A percentile compares a stretch with the other conserved stretches of the same genome.
Evolutionary conservation across 1,140 invertebrate genomes (phyloP).

Genomic region (Penaeus chinensis): DNA sequence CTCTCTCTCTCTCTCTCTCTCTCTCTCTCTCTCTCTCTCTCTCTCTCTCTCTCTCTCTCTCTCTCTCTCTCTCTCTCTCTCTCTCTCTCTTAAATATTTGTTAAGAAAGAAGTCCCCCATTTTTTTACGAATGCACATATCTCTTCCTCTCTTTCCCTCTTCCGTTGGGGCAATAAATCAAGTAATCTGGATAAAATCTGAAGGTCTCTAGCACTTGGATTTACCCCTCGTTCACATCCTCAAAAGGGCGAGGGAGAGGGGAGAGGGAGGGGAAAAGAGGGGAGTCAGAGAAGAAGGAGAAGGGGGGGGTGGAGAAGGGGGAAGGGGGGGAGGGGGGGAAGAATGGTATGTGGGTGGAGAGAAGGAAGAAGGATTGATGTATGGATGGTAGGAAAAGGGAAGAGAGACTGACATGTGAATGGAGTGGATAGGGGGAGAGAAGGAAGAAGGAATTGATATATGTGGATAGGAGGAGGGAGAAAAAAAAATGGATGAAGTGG

Average conservation of each 20-base stretch:
- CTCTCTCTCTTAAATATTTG: no score
- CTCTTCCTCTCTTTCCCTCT: conserved; percentile 1
- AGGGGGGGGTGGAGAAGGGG: background rate
- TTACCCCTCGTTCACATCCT: background rate
- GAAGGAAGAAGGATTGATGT: no score
- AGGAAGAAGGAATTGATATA: no score
- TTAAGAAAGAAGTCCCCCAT: no score
- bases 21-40: background rate
- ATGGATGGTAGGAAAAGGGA: no score
- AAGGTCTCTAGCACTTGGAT: background rate
- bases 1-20: background rate
- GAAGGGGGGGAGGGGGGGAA: background rate
- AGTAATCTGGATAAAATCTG: background rate
- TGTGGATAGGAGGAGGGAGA: no score
- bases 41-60: background rate
- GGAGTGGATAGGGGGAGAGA: no score
- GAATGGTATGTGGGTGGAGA: no score
- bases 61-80: background rate
- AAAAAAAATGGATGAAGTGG: no score
- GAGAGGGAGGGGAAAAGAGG: background rate
- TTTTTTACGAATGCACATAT: background rate
- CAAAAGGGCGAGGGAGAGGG: background rate
- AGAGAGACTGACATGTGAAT: no score
- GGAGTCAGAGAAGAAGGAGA: background rate
- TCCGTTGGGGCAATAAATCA: background rate